A percentile compares a stretch with the other conserved stretches of the same genome.
Conservation (phyloP, 1,140 invertebrate species). For the Drosophila parvula region DNA sequence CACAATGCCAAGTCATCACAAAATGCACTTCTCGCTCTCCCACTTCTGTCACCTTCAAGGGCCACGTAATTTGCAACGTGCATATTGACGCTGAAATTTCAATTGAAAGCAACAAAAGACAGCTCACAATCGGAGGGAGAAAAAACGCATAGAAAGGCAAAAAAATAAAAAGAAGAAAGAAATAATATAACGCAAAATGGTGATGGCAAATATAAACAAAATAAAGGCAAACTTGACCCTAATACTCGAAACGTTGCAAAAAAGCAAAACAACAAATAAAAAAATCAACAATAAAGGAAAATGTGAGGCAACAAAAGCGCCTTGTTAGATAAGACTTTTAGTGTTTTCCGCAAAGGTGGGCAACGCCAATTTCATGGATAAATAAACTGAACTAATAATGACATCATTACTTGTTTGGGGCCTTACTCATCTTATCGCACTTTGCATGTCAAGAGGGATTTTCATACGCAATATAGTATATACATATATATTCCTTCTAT, state of each 20-base stretch:
- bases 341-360: conserved; percentile 40
- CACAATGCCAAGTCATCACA: conserved; percentile 58
- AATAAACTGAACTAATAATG: conserved; percentile 52
- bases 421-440: not conserved
- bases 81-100: conserved; percentile 64
- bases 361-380: conserved; percentile 55
- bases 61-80: conserved; percentile 74
- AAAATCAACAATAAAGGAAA: conserved; percentile 26
- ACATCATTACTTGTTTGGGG: conserved; percentile 40
- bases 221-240: conserved; percentile 63
- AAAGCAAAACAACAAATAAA: conserved; percentile 10
- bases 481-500: not conserved
- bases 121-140: conserved; percentile 5
- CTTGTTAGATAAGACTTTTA: conserved; percentile 57
- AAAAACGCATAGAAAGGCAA: conserved; percentile 41
- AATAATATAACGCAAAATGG: conserved; percentile 44
- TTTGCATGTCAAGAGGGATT: conserved; percentile 6
- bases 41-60: conserved; percentile 65
- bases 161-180: conserved; percentile 21
- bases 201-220: conserved; percentile 54
- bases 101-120: conserved; percentile 56
- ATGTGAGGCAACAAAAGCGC: conserved; percentile 50
- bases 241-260: conserved; percentile 50
- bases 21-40: conserved; percentile 50
- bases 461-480: not conserved